Percentiles rank a stretch among this genome's conserved stretches.
These are phyloP conservation scores for Sakesphorus luctuosus DNA, from an alignment of 2,113 vertebrate genomes.

Conservation along the genomic window DNA sequence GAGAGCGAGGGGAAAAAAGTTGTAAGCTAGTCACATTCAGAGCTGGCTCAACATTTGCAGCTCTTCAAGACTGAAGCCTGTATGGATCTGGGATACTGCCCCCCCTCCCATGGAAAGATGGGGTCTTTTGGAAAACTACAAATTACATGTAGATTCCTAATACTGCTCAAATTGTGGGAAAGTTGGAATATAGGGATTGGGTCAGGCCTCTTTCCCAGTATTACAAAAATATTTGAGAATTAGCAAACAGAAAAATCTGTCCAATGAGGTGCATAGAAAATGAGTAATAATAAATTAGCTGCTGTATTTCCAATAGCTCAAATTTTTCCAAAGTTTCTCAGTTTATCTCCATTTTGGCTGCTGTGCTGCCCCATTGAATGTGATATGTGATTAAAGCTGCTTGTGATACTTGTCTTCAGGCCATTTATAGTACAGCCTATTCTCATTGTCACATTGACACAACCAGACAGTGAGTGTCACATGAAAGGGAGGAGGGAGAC, in stretches of 20 bases:
- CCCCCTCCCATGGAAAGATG: background rate
- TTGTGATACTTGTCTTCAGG: background rate
- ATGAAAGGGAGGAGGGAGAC: no score
- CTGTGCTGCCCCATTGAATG: background rate
- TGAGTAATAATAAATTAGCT: background rate
- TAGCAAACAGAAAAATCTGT: constrained; percentile 30
- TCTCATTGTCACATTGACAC: background rate
- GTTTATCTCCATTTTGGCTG: constrained; percentile 10
- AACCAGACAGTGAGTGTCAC: no score
- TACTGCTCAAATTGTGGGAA: background rate
- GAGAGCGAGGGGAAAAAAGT: background rate
- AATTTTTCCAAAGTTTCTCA: background rate
- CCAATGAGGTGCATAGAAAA: background rate
- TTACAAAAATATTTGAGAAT: constrained; percentile 16
- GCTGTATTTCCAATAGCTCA: background rate
- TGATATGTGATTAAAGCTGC: background rate
- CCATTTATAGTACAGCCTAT: background rate
- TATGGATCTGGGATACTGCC: background rate
- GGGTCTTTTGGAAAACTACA: background rate
- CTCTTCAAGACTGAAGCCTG: background rate
- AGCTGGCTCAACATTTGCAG: background rate
- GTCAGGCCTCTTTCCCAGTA: background rate
- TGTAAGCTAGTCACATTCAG: background rate
- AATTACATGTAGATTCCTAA: background rate
- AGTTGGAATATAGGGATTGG: background rate